These are phyloP conservation scores for Campoletis sonorensis DNA, from an alignment of 1,140 invertebrate genomes.

Conservation along the genomic window DNA sequence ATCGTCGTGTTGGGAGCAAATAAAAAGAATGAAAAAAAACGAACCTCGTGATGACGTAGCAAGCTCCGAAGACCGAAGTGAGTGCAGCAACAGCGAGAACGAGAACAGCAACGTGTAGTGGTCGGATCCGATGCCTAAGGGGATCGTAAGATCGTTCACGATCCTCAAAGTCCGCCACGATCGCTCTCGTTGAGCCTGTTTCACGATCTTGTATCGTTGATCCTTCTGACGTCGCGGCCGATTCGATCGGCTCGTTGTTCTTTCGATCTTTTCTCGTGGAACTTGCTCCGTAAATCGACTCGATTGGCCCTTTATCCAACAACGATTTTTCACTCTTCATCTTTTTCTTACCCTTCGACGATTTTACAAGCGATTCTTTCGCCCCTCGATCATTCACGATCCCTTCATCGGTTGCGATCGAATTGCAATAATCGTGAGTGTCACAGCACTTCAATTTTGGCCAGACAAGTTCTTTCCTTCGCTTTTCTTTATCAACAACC, in stretches of 20 bases:
- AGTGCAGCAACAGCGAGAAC: conserved; percentile 64
- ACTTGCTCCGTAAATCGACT: not conserved
- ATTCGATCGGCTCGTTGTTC: conserved; percentile 20
- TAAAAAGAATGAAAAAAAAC: too few relatives aligned
- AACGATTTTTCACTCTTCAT: not conserved
- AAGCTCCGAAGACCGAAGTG: conserved; percentile 65
- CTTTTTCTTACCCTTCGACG: not conserved
- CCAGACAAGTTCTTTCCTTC: conserved; percentile 51
- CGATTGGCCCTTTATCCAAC: conserved; percentile 42
- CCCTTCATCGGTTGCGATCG: not conserved
- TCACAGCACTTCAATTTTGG: conserved; percentile 64
- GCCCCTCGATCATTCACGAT: not conserved
- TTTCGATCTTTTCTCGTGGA: conserved; percentile 1
- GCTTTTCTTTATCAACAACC: not conserved
- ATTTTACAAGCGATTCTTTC: conserved; percentile 14
- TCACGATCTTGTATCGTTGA: conserved; percentile 24
- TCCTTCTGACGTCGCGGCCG: not conserved
- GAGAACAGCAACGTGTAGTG: conserved; percentile 61
- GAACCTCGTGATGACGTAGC: conserved; percentile 67
- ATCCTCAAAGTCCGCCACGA: conserved; percentile 20
- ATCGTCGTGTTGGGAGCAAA: not conserved
- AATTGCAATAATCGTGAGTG: conserved; percentile 65
- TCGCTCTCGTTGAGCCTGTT: conserved; percentile 38
- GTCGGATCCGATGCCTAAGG: conserved; percentile 49
- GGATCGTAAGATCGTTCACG: conserved; percentile 33